A percentile compares a stretch with the other conserved stretches of the same genome.
Conservation (phyloP, 2,113 vertebrate genomes). For the Spermophilus dauricus region DNA sequence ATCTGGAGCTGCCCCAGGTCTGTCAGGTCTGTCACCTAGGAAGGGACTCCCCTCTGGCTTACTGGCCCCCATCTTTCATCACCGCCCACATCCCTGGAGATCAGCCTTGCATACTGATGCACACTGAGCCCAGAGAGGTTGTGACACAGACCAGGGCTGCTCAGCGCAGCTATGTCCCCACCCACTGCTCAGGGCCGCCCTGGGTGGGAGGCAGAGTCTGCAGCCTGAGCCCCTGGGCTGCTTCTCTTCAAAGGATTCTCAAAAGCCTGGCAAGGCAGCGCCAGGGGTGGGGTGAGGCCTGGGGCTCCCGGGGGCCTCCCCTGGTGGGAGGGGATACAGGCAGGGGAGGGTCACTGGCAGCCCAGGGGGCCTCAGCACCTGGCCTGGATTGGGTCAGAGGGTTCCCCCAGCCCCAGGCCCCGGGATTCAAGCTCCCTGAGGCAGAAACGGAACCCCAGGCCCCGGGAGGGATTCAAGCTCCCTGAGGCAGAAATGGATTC, state of each 20-base stretch:
- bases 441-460: background rate
- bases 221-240: background rate
- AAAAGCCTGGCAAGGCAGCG: background rate
- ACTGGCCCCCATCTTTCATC: background rate
- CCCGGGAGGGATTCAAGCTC: accelerated
- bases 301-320: background rate
- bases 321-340: background rate
- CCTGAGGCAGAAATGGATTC: background rate
- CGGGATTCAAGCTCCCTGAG: accelerated
- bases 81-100: background rate
- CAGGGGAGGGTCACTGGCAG: background rate
- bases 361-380: accelerated
- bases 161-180: background rate
- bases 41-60: background rate
- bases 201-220: background rate
- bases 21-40: too few species aligned
- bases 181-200: background rate
- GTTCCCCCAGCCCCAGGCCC: background rate
- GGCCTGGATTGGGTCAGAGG: background rate
- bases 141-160: background rate
- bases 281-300: background rate
- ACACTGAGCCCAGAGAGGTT: background rate
- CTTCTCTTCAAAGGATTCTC: background rate
- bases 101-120: background rate
- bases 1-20: background rate